These are phyloP conservation scores for Agrenia bidenticulata DNA, from an alignment of 2,888 invertebrate species.

Conservation along the genomic window DNA sequence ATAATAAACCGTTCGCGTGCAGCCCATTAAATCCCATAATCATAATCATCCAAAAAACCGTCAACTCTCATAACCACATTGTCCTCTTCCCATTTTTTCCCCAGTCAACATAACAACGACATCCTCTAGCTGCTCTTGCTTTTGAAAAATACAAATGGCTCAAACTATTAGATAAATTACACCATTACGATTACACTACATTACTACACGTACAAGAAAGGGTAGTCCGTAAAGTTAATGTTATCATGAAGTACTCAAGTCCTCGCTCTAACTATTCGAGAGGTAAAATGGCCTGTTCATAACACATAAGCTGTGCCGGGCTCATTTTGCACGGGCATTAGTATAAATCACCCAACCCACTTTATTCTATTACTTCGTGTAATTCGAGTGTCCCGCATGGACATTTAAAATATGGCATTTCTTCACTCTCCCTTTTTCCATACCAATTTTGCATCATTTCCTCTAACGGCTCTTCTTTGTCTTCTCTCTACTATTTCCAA, in stretches of 20 bases:
- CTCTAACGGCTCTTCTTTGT: constrained; percentile 5
- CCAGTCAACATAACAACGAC: not conserved
- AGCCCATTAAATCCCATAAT: constrained; percentile 34
- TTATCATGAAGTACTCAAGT: not conserved
- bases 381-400: not conserved
- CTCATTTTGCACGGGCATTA: constrained; percentile 20
- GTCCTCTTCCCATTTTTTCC: constrained; percentile 8
- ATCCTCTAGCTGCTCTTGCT: not conserved
- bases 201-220: not conserved
- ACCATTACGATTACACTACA: constrained; percentile 17
- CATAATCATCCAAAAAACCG: constrained; percentile 14
- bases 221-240: too few relatives aligned
- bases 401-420: constrained; percentile 12
- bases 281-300: too few relatives aligned
- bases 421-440: constrained; percentile 4
- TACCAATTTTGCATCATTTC: constrained; percentile 5
- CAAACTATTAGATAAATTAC: constrained; percentile 22
- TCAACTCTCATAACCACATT: constrained; percentile 8
- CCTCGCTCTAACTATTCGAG: too few relatives aligned
- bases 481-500: constrained; percentile 1
- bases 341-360: constrained; percentile 20
- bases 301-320: too few relatives aligned
- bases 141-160: constrained; percentile 11
- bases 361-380: constrained; percentile 12
- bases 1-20: constrained; percentile 30